Percentiles rank a stretch among this genome's conserved stretches.
These are phyloP conservation scores for Dysidea cf. avara DNA, from an alignment of 37 sponge, comb jelly and placozoan genomes.

Conservation along the genomic window DNA sequence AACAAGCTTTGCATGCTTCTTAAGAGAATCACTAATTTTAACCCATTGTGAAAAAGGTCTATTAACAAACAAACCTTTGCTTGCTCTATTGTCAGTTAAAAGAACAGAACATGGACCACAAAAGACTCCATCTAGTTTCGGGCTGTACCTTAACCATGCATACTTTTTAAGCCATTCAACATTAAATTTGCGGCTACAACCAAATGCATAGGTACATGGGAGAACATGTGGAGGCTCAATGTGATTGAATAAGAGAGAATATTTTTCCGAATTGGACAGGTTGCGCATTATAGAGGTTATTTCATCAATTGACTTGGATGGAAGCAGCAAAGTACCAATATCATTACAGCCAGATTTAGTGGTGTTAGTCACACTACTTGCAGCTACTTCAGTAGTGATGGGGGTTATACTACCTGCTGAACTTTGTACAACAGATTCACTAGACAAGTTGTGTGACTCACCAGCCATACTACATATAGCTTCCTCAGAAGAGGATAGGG, in stretches of 20 bases:
- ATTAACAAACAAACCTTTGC: constrained; percentile 60
- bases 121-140: constrained; percentile 47
- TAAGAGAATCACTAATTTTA: constrained; percentile 43
- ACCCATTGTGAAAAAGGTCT: constrained; percentile 62
- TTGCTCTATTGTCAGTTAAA: constrained; percentile 11
- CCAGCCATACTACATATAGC: too few relatives aligned
- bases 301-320: constrained; percentile 5
- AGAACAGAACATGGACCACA: constrained; percentile 63
- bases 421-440: too few relatives aligned
- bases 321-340: not conserved
- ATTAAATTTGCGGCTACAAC: constrained; percentile 32
- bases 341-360: too few relatives aligned
- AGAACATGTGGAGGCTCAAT: not conserved
- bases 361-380: too few relatives aligned
- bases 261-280: constrained; percentile 25
- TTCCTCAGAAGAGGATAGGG: too few relatives aligned
- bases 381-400: too few relatives aligned
- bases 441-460: too few relatives aligned
- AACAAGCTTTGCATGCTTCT: constrained; percentile 31
- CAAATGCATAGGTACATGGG: constrained; percentile 18
- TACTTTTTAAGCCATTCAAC: constrained; percentile 47
- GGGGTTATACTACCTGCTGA: too few relatives aligned
- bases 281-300: not conserved
- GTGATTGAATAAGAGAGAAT: constrained; percentile 8
- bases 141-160: constrained; percentile 56